phyloP scores from a whole-genome alignment of 2,113 vertebrate species.

The Rana temporaria region DNA sequence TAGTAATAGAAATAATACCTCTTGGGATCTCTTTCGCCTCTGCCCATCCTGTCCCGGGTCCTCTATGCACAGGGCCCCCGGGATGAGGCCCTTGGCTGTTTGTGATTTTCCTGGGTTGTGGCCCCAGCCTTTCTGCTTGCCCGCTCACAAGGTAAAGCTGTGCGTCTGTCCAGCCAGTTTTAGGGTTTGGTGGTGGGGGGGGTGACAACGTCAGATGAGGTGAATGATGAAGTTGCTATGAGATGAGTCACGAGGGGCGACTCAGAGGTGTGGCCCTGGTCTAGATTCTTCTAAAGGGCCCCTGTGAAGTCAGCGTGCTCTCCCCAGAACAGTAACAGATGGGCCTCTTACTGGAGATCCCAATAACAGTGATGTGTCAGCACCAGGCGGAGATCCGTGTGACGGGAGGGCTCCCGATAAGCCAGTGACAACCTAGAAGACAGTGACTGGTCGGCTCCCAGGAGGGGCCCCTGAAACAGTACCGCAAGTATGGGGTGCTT shows the following conservation, averaged over 20 bases:
- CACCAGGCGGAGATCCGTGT: no score
- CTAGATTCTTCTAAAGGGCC: not conserved
- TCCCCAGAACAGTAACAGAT: not conserved
- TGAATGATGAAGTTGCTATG: no score
- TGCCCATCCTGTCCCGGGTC: conserved; percentile 46
- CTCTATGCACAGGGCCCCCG: conserved; percentile 41
- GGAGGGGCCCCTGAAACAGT: not conserved
- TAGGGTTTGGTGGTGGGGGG: not conserved
- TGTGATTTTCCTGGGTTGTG: conserved; percentile 41
- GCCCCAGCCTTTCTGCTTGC: conserved; percentile 35
- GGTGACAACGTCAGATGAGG: no score
- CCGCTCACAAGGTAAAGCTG: not conserved
- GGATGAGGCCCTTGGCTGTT: conserved; percentile 48
- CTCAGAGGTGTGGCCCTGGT: no score
- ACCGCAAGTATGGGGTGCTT: no score
- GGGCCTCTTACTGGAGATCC: no score
- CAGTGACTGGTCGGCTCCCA: not conserved
- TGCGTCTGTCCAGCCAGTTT: not conserved
- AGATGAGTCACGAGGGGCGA: not conserved
- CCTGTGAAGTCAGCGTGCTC: not conserved
- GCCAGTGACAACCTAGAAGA: not conserved
- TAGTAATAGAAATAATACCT: no score
- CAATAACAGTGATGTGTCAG: not conserved
- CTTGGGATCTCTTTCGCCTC: conserved; percentile 6
- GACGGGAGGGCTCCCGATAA: not conserved